Percentiles rank a stretch among this genome's conserved stretches.
phyloP scores from a whole-genome alignment of 2,113 vertebrate genomes.

The Ariopsis seemanni region DNA sequence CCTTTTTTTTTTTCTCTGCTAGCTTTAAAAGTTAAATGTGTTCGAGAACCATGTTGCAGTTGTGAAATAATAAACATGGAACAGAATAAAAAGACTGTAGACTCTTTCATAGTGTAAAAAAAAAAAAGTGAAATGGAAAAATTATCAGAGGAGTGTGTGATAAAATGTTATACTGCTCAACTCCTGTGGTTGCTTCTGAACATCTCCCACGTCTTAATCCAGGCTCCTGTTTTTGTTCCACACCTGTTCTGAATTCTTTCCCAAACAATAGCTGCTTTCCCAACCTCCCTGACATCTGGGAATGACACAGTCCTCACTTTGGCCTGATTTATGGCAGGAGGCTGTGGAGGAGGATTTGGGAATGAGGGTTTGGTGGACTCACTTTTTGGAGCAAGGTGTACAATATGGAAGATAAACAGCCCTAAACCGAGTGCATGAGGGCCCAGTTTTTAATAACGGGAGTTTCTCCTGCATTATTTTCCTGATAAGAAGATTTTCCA shows the following conservation, averaged over 20 bases:
- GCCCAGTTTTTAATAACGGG: not conserved
- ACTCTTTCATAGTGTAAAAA: not conserved
- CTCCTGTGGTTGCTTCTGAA: conserved; percentile 23
- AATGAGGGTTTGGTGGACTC: not conserved
- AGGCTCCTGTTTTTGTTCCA: conserved; percentile 36
- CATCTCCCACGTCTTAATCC: conserved; percentile 44
- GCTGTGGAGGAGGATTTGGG: conserved; percentile 44
- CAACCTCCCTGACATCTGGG: conserved; percentile 67
- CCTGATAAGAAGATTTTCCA: conserved; percentile 2
- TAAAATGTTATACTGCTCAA: not conserved
- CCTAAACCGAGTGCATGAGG: not conserved
- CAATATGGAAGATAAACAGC: conserved; percentile 9
- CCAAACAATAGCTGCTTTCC: conserved; percentile 65
- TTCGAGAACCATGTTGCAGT: not conserved
- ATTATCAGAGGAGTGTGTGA: not conserved
- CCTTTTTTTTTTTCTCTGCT: not conserved
- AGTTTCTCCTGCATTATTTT: conserved; percentile 24
- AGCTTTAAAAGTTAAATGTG: not conserved
- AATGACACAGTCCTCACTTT: conserved; percentile 50
- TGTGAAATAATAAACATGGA: not conserved
- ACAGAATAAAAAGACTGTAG: not conserved
- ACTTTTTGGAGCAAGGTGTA: conserved; percentile 27
- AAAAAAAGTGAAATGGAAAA: not conserved
- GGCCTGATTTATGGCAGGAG: conserved; percentile 60
- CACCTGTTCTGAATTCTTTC: conserved; percentile 72